Conservation (phyloP, 2,797 vertebrate genomes). For the Sylvia borin region DNA sequence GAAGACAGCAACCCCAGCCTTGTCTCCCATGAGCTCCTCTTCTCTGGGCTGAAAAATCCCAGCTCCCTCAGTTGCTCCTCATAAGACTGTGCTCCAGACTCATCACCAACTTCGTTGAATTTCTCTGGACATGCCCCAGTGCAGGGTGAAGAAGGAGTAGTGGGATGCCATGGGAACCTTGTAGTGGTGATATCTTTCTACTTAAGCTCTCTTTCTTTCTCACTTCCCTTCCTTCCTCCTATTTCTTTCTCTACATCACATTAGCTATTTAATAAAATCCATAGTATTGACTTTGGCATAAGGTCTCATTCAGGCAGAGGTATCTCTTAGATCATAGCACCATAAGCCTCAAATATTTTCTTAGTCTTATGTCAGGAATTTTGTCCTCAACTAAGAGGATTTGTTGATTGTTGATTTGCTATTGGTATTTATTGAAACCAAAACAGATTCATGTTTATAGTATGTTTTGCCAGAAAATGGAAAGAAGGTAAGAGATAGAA, state of each 20-base stretch:
- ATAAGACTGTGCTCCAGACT: not conserved
- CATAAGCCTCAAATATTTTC: not conserved
- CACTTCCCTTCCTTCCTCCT: not conserved
- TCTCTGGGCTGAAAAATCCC: not conserved
- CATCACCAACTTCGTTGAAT: not conserved
- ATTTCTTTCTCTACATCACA: not conserved
- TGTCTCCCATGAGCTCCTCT: not conserved
- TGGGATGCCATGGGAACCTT: not conserved
- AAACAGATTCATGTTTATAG: not conserved
- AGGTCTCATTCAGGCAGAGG: not conserved
- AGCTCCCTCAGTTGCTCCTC: not conserved
- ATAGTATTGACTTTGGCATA: not conserved
- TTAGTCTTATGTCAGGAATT: not conserved
- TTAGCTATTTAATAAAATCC: not conserved
- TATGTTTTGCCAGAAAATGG: not conserved
- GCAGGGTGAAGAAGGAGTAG: not conserved
- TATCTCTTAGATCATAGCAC: not conserved
- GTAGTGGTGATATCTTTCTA: not conserved
- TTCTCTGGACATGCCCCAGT: not conserved
- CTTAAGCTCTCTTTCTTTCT: not conserved
- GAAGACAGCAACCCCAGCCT: not conserved
- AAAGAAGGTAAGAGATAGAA: not conserved
- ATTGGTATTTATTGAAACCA: not conserved
- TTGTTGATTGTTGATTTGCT: not conserved
- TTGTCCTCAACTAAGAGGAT: not conserved